phyloP scores from a whole-genome alignment of 2,113 vertebrate genomes.

The Jaculus jaculus region DNA sequence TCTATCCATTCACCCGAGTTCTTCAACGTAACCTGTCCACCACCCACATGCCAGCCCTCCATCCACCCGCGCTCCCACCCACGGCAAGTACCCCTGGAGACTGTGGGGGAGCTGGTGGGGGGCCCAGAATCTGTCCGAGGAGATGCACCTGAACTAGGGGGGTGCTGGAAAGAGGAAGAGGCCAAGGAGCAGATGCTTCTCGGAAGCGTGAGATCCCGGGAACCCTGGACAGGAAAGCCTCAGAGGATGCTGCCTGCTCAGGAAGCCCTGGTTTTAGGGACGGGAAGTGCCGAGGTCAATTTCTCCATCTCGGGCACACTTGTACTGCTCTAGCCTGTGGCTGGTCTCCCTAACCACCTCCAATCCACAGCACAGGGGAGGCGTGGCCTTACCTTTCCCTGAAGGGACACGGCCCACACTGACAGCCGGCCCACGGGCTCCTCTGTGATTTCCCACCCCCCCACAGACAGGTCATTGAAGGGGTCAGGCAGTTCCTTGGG shows the following conservation, averaged over 20 bases:
- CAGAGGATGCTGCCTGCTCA: background rate
- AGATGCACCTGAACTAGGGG: background rate
- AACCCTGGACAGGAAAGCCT: background rate
- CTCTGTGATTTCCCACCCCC: slow-evolving; percentile 95
- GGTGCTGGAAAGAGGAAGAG: background rate
- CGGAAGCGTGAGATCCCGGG: background rate
- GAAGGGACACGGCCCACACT: slow-evolving; percentile 95
- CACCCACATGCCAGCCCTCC: background rate
- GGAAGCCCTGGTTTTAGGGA: background rate
- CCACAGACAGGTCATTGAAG: slow-evolving; percentile 95
- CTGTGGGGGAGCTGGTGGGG: background rate
- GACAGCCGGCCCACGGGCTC: slow-evolving; percentile 92
- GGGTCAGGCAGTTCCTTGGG: slow-evolving; percentile 90
- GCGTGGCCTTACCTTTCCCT: slow-evolving; percentile 90
- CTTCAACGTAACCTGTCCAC: too few relatives aligned
- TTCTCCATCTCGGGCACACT: background rate
- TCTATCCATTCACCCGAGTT: background rate
- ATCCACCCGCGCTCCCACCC: background rate
- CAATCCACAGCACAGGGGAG: background rate
- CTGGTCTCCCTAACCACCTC: background rate
- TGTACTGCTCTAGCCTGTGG: rapidly evolving
- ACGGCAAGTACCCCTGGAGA: background rate
- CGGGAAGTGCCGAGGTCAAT: background rate
- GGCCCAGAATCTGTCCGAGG: background rate
- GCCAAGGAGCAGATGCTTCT: background rate